Base-by-base conservation (phyloP, 2,797 vertebrate genomes). In the Cuculus canorus region DNA sequence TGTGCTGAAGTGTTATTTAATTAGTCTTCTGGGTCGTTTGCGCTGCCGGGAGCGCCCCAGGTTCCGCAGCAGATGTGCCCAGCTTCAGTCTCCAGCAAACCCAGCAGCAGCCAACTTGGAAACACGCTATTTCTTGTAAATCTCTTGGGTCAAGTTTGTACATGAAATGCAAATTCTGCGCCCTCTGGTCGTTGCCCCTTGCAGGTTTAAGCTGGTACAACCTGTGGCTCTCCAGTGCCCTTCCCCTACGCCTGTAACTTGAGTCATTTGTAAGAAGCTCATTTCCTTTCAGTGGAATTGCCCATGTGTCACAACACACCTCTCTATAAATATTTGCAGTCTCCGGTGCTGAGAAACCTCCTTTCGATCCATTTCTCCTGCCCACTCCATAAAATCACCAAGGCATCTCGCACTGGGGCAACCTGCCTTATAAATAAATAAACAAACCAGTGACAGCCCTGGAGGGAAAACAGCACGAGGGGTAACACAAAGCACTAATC, bases 61-160 rank as follows among this genome's bases (percentile, higher is more conserved):
- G 22, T 82, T 53, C 10, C 0, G 0, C 0, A 7, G 45, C 21
- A 45, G 68, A 22, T 0, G 0, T 72, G 13, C 37, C 56, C 50
- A 7, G 35, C 4, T 52, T 28, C 23, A 0, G 12, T 43, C 48
- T 47, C 53, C 50, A 28, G 73, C 53, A 82, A 48, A 37, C 37
- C n/a, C 45, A 63, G 39, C 59, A 10, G 50, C 16, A 37, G 5
- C 23, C 13, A 2, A 8, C 47, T 82, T 63, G n/a, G n/a, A 50
- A 50, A 18, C 47, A 9, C 47, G 15, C 19, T 32, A 17, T 47
- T 73, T 61, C 69, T 50, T 71, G 53, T 57, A 63, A 75, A 60
- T 80, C 23, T 54, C 9, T 30, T 8, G 15, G 37, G 5, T 65
- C 52, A 23, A 8, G 8, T 61, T 54, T 69, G n/a, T 63, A 6